Conservation (phyloP, 2,888 invertebrate species). For the Aplocera efformata region DNA sequence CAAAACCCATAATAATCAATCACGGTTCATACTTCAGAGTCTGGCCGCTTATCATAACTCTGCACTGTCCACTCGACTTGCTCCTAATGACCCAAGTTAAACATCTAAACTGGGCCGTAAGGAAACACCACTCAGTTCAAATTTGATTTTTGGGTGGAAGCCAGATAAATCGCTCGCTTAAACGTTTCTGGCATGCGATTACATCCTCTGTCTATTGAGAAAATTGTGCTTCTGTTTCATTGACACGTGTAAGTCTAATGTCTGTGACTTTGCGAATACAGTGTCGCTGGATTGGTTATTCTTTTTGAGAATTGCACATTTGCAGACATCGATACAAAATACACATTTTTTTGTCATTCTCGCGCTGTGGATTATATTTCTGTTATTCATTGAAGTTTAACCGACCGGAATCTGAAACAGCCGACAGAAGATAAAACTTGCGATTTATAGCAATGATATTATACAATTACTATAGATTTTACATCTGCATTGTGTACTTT, state of each 20-base stretch:
- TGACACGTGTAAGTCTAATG: constrained; percentile 12
- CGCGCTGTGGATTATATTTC: too few relatives aligned
- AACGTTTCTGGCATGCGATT: constrained; percentile 18
- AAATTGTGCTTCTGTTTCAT: constrained; percentile 13
- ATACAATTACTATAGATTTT: too few relatives aligned
- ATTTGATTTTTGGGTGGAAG: constrained; percentile 24
- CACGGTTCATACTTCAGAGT: constrained; percentile 2
- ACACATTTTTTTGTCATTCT: too few relatives aligned
- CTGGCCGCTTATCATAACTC: constrained; percentile 6
- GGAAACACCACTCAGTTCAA: constrained; percentile 9
- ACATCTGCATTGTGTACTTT: too few relatives aligned
- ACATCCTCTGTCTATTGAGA: constrained; percentile 12
- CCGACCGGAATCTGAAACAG: too few relatives aligned
- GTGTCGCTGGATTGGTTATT: neutral
- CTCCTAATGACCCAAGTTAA: constrained; percentile 19
- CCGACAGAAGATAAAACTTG: too few relatives aligned
- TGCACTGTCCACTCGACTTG: constrained; percentile 16
- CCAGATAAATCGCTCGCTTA: constrained; percentile 19
- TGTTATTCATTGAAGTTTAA: too few relatives aligned
- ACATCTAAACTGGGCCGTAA: constrained; percentile 13
- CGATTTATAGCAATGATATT: too few relatives aligned
- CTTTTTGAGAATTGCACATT: too few relatives aligned
- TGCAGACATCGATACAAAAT: too few relatives aligned
- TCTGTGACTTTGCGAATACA: constrained; percentile 1
- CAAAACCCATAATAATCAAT: neutral